These are phyloP conservation scores for Spheniscus humboldti DNA, from an alignment of 2,797 vertebrate species.

Conservation along the genomic window DNA sequence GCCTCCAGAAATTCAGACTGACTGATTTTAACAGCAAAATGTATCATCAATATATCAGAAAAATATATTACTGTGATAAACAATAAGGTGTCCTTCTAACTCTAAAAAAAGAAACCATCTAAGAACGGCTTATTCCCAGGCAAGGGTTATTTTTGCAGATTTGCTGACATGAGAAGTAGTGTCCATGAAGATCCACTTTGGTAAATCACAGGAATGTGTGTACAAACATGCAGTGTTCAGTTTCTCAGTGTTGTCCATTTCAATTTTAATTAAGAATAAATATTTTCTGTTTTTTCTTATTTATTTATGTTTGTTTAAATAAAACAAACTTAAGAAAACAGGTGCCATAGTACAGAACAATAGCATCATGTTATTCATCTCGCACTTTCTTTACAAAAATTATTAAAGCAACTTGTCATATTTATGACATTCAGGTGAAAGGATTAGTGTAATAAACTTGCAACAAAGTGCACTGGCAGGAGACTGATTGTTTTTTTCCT, in stretches of 20 bases:
- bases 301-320: background rate
- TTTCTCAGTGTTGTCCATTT: background rate
- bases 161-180: background rate
- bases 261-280: background rate
- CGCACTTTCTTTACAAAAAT: background rate
- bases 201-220: background rate
- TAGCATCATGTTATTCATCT: background rate
- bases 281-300: background rate
- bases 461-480: background rate
- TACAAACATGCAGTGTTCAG: background rate
- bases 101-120: background rate
- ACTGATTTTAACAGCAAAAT: background rate
- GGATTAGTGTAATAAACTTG: slow-evolving; percentile 15
- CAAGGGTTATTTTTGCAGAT: background rate
- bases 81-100: background rate
- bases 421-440: slow-evolving; percentile 26
- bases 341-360: background rate
- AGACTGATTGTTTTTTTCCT: slow-evolving; percentile 19
- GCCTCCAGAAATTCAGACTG: background rate
- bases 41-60: background rate
- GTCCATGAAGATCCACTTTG: background rate
- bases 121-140: background rate
- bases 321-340: background rate
- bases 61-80: background rate
- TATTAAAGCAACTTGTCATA: slow-evolving; percentile 8